These are phyloP conservation scores for Buceros bicornis DNA, from an alignment of 2,797 vertebrate genomes.

Conservation along the genomic window DNA sequence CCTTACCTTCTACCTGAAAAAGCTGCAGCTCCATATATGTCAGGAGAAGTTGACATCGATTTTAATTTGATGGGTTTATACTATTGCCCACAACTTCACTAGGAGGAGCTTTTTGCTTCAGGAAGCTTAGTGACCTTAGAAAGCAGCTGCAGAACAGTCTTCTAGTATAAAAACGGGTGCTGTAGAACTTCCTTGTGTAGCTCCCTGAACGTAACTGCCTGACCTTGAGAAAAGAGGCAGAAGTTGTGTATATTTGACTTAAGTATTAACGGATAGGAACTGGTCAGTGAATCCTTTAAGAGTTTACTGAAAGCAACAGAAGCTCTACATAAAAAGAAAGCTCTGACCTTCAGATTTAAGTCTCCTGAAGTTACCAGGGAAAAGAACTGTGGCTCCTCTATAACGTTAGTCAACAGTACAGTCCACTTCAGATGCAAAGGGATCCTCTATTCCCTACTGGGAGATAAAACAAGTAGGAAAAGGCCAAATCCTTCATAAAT, in stretches of 20 bases:
- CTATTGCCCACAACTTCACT: neutral
- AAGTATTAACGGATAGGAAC: neutral
- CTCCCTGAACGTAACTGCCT: neutral
- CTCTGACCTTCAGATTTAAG: slow-evolving; percentile 49
- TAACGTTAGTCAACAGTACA: slow-evolving; percentile 31
- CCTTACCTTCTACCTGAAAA: neutral
- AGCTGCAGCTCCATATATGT: neutral
- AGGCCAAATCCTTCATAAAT: slow-evolving; percentile 44
- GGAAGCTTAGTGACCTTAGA: neutral
- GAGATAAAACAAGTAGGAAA: slow-evolving; percentile 25
- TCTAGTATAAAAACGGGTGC: neutral
- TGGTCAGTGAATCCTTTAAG: neutral
- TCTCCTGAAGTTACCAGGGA: neutral
- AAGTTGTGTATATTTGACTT: neutral
- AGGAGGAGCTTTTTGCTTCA: neutral
- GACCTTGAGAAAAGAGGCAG: slow-evolving; percentile 15
- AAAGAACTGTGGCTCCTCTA: neutral
- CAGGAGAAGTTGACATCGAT: neutral
- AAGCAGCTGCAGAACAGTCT: neutral
- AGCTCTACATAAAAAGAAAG: slow-evolving; percentile 30
- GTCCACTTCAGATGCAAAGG: slow-evolving; percentile 8
- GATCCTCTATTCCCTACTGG: neutral
- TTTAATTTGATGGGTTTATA: neutral
- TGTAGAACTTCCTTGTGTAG: neutral
- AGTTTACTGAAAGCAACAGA: slow-evolving; percentile 12